phyloP scores from a whole-genome alignment of 2,888 invertebrate genomes.

The Steinernema carpocapsae region DNA sequence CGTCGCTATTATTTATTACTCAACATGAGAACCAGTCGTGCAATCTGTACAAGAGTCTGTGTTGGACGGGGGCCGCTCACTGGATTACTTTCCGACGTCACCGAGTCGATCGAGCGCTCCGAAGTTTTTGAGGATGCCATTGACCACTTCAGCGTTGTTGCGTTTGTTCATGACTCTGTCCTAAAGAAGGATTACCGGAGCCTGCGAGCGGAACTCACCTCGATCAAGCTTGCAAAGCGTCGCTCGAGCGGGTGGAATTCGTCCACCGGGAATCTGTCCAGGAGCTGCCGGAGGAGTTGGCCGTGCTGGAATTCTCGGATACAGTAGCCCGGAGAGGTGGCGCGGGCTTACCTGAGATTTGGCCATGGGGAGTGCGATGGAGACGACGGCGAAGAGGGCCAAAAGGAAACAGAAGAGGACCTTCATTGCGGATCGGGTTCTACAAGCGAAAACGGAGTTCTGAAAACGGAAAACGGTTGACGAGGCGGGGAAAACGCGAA shows the following conservation, averaged over 20 bases:
- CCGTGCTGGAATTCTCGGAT: not conserved
- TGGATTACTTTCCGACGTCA: conserved; percentile 58
- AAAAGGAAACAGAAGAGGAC: conserved; percentile 8
- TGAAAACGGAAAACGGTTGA: not conserved
- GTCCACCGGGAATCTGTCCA: conserved; percentile 41
- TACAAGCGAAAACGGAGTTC: not conserved
- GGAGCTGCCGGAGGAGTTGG: conserved; percentile 41
- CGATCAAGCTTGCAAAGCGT: conserved; percentile 32
- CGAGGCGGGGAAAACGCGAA: not conserved
- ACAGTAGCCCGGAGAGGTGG: not conserved
- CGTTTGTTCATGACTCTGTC: conserved; percentile 40
- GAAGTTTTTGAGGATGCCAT: conserved; percentile 67
- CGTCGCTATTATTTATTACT: conserved; percentile 19
- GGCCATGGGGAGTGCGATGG: not conserved
- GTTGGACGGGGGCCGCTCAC: not conserved
- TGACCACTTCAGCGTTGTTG: conserved; percentile 63
- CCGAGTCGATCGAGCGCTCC: conserved; percentile 63
- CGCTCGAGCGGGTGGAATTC: conserved; percentile 38
- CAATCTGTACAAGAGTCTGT: not conserved
- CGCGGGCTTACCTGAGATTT: not conserved
- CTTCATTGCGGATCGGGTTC: conserved; percentile 1
- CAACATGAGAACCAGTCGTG: conserved; percentile 24
- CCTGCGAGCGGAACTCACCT: not conserved
- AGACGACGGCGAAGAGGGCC: conserved; percentile 3
- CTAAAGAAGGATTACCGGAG: not conserved